A percentile compares a stretch with the other conserved stretches of the same genome.
phyloP scores from a whole-genome alignment of 2,113 vertebrate genomes.

The Turnix velox region DNA sequence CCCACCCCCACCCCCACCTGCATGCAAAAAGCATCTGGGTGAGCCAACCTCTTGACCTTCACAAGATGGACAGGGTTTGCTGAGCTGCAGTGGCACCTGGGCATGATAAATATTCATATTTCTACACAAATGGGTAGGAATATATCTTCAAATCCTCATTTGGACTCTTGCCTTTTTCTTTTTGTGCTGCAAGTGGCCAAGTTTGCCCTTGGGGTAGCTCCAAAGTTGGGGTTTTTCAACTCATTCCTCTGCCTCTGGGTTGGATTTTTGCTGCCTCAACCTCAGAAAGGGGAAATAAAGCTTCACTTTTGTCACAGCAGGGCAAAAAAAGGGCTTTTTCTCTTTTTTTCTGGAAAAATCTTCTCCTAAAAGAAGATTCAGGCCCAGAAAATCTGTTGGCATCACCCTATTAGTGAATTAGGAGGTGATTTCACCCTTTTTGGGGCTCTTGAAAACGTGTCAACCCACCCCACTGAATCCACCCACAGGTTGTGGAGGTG shows the following conservation, averaged over 20 bases:
- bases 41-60: background rate
- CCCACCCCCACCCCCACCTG: too few species aligned
- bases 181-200: background rate
- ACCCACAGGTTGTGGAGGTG: background rate
- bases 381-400: background rate
- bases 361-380: background rate
- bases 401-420: too few species aligned
- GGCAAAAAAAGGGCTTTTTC: background rate
- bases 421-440: background rate
- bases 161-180: background rate
- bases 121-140: too few species aligned
- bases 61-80: background rate
- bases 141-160: accelerated
- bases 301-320: background rate
- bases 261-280: background rate
- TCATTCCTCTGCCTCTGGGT: background rate
- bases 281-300: background rate
- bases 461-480: background rate
- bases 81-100: background rate
- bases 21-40: background rate
- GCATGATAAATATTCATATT: background rate
- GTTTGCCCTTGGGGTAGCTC: background rate
- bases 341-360: background rate
- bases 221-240: background rate
- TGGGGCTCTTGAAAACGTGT: too few species aligned